Evolutionary conservation across 1,140 invertebrate genomes (phyloP), one percentile per base, ranked within the genome.

Genomic region (Coboldia fuscipes): DNA sequence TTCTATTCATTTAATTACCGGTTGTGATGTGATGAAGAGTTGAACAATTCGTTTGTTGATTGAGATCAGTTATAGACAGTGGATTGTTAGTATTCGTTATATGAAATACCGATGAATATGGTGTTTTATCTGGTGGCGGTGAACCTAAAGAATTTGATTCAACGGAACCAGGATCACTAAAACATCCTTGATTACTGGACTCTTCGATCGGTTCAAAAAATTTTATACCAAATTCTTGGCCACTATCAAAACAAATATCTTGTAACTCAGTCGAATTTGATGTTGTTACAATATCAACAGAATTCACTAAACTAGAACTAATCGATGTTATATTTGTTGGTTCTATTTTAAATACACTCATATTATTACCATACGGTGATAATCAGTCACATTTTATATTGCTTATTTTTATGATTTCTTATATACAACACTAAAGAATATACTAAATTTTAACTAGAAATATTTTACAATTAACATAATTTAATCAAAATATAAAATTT

Each of bases 171-270:
- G 66, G 65, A 46, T 74, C 71, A 48, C 70, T 68, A 57, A 71
- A 72, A 30, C 42, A 49, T 13, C 68, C 70, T 45, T 69, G 67
- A 6, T 63, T 66, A 42, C 62, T 71, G 43, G 65, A 65, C 45
- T 70, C 70, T 47, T 68, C 69, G 21, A 69, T 65, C 20, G 61
- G 63, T 56, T 78, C 74, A 58, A 79, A 79, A 58, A 78, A 79
- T 58, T 72, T 70, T 45, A 78, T 59, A 59, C 77, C 76, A 50
- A 79, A 78, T 50, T 76, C 75, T 34, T 69, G 67, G 50, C 71
- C 71, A 43, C 72, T 72, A 58, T 75, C 72, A 49, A 77, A 77
- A 40, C 66, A 61, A 41, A 75, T 71, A 54, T 72, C 69, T 37
- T 70, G 65, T 39, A 68, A n/a, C n/a, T n/a, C n/a, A n/a, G n/a